phyloP scores from a whole-genome alignment of 2,797 vertebrate species.

The Acrocephalus scirpaceus region DNA sequence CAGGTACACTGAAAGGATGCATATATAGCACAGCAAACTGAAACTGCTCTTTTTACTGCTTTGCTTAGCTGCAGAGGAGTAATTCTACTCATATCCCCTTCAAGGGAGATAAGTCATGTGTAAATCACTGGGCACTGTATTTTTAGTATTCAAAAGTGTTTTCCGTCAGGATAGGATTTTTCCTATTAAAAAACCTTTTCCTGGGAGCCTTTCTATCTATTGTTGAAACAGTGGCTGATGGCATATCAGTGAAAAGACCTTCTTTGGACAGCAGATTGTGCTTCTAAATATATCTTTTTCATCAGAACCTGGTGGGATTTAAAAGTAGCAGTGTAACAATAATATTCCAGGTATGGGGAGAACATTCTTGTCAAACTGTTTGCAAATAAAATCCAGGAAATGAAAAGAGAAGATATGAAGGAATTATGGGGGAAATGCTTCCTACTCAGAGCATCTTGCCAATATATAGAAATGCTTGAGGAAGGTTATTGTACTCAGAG shows the following conservation, averaged over 20 bases:
- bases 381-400: constrained; percentile 1
- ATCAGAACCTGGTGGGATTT: not conserved
- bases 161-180: not conserved
- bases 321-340: not conserved
- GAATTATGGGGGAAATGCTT: not conserved
- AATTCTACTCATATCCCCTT: not conserved
- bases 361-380: not conserved
- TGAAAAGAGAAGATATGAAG: not conserved
- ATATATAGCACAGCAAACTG: not conserved
- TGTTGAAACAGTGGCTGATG: not conserved
- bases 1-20: not conserved
- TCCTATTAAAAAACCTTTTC: not conserved
- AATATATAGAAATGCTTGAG: not conserved
- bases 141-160: not conserved
- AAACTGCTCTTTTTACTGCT: not conserved
- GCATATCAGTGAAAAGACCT: not conserved
- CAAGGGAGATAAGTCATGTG: not conserved
- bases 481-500: not conserved
- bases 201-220: not conserved
- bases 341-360: not conserved
- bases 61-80: not conserved
- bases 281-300: not conserved
- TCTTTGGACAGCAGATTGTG: not conserved
- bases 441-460: not conserved
- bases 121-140: not conserved